These are phyloP conservation scores for Mergus octosetaceus DNA, from an alignment of 2,797 vertebrate species.

Conservation along the genomic window DNA sequence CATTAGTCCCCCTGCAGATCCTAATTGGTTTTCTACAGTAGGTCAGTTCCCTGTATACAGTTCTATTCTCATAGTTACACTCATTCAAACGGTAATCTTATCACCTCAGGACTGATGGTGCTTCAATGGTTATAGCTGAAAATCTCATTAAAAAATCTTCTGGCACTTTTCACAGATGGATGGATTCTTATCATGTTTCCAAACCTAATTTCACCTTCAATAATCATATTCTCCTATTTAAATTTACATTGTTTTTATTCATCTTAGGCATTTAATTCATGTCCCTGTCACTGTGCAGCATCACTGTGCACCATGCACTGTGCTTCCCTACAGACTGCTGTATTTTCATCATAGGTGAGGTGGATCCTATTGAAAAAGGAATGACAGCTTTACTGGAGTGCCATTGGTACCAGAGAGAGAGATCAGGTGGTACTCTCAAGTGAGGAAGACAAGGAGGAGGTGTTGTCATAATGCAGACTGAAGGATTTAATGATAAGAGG, in stretches of 20 bases:
- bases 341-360: not conserved
- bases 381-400: not conserved
- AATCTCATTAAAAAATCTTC: conserved; percentile 64
- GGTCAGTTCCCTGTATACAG: conserved; percentile 10
- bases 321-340: not conserved
- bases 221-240: conserved; percentile 45
- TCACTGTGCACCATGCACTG: not conserved
- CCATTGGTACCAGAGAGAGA: not conserved
- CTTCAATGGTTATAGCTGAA: conserved; percentile 16
- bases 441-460: not conserved
- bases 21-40: conserved; percentile 47
- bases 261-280: conserved; percentile 40
- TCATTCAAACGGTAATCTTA: conserved; percentile 53
- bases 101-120: conserved; percentile 32
- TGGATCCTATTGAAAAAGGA: not conserved
- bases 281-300: not conserved
- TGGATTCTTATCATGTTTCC: conserved; percentile 28
- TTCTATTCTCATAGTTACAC: conserved; percentile 10
- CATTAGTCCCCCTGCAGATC: not conserved
- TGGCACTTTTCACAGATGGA: conserved; percentile 50
- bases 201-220: conserved; percentile 58
- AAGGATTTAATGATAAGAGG: not conserved
- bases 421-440: not conserved
- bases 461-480: not conserved
- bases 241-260: conserved; percentile 39